These are phyloP conservation scores for Protobothrops flavoviridis DNA, from an alignment of 2,113 vertebrate species.

Conservation along the genomic window DNA sequence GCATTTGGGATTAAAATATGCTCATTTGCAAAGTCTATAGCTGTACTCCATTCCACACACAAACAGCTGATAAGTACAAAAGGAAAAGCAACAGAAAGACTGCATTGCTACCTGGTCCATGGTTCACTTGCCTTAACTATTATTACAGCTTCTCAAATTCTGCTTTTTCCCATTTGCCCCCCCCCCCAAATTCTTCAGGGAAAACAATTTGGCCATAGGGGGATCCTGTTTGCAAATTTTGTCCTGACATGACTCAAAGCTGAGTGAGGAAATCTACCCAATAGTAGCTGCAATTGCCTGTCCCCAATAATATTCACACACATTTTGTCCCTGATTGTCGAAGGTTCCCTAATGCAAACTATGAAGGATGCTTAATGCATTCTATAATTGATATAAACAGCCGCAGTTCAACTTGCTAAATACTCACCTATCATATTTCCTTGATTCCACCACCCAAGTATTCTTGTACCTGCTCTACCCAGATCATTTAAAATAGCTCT, in stretches of 20 bases:
- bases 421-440: background rate
- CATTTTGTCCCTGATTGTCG: background rate
- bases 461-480: background rate
- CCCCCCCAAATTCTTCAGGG: background rate
- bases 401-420: background rate
- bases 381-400: too few relatives aligned
- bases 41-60: slow-evolving; percentile 8
- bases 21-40: slow-evolving; percentile 28
- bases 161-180: slow-evolving; percentile 10
- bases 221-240: slow-evolving; percentile 17
- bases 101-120: background rate
- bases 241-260: background rate
- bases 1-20: slow-evolving; percentile 17
- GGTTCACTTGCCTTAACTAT: background rate
- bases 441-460: background rate
- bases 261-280: background rate
- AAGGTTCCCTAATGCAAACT: background rate
- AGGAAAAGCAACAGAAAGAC: slow-evolving; percentile 14
- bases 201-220: background rate
- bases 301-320: background rate
- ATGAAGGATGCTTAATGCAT: background rate
- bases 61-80: slow-evolving; percentile 7
- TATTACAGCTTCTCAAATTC: slow-evolving; percentile 33
- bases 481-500: background rate
- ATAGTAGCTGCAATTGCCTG: background rate